Evolutionary conservation across 2,888 invertebrate species (phyloP).

Genomic region (Andrena praecox): DNA sequence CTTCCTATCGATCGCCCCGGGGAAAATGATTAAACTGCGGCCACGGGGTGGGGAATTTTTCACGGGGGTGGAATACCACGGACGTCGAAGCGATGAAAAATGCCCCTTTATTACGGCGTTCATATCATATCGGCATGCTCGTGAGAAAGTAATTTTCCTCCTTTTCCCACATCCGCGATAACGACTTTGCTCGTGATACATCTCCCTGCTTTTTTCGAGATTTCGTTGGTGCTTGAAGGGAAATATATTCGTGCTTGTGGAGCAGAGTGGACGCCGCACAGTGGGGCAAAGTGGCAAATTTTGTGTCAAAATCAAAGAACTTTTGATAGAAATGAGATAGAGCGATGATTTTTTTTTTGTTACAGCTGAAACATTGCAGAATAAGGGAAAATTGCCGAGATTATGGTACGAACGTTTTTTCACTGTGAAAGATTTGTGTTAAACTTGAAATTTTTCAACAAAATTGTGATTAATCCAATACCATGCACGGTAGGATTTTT

Average conservation of each 20-base stretch:
- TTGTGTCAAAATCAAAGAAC: no score
- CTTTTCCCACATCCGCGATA: not conserved
- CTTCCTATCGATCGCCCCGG: conserved; percentile 46
- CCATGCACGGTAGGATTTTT: no score
- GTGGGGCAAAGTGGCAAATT: no score
- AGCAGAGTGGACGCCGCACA: not conserved
- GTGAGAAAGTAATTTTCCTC: not conserved
- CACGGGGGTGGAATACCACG: conserved; percentile 13
- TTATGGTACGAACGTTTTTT: no score
- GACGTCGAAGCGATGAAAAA: not conserved
- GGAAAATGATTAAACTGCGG: conserved; percentile 45
- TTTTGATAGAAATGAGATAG: no score
- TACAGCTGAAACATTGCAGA: no score
- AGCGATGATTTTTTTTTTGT: no score
- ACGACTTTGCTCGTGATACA: not conserved
- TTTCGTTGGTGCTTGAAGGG: not conserved
- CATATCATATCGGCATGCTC: not conserved
- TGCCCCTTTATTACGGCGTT: conserved; percentile 15
- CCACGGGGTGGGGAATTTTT: conserved; percentile 34
- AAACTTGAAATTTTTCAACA: no score
- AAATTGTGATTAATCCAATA: no score
- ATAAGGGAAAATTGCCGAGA: no score
- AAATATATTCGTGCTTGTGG: not conserved
- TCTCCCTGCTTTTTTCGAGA: not conserved
- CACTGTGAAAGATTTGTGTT: no score